Percentiles rank a stretch among this genome's conserved stretches.
Evolutionary conservation across 2,797 vertebrate species (phyloP).

Genomic region (Xiphophorus birchmanni): DNA sequence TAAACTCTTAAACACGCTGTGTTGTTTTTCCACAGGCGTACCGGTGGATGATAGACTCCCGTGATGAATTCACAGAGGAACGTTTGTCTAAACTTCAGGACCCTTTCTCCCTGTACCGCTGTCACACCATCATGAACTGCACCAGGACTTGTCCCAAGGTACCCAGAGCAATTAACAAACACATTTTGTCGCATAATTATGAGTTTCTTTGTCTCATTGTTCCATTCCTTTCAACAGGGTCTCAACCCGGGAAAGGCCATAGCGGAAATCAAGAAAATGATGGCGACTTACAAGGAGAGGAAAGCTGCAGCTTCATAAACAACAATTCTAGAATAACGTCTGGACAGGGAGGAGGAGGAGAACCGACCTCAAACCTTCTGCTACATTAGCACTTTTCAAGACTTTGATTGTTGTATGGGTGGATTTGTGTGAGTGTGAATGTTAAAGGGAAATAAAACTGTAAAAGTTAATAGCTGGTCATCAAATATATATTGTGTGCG

Average conservation of each 20-base stretch:
- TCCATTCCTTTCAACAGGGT: constrained; percentile 75
- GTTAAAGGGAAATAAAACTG: not conserved
- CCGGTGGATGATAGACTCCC: constrained; percentile 95
- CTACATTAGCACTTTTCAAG: constrained; percentile 22
- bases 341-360: constrained; percentile 7
- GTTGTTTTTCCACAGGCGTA: constrained; percentile 81
- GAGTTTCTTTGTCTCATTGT: constrained; percentile 21
- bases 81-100: constrained; percentile 92
- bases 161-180: constrained; percentile 5
- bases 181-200: not conserved
- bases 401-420: constrained; percentile 7
- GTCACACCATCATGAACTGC: constrained; percentile 98
- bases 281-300: constrained; percentile 92
- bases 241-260: constrained; percentile 95
- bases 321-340: not conserved
- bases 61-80: constrained; percentile 92
- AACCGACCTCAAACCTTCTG: constrained; percentile 4
- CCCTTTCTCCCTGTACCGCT: constrained; percentile 93
- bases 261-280: constrained; percentile 97
- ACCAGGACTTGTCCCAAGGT: constrained; percentile 93
- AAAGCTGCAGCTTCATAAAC: constrained; percentile 63
- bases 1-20: too few relatives aligned
- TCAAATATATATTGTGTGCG: constrained; percentile 9
- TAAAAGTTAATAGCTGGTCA: not conserved
- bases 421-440: constrained; percentile 4